These are phyloP conservation scores for Aplocera efformata DNA, from an alignment of 2,888 invertebrate genomes.

Conservation along the genomic window DNA sequence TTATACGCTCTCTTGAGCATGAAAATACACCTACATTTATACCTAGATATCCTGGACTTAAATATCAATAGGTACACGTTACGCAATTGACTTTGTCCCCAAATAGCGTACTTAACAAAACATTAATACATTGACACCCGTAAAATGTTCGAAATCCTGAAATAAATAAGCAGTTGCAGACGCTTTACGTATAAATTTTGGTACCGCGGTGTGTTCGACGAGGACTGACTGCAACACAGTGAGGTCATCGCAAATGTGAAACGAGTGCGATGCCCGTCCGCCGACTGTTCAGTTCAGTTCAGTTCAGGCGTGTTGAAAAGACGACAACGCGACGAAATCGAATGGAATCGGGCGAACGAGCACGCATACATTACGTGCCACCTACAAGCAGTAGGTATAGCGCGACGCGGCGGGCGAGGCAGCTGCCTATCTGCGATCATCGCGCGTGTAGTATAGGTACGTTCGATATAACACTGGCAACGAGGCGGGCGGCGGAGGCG, in stretches of 20 bases:
- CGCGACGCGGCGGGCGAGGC: slow-evolving; percentile 25
- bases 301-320: slow-evolving; percentile 38
- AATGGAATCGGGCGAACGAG: slow-evolving; percentile 50
- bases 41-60: too few relatives aligned
- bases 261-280: slow-evolving; percentile 58
- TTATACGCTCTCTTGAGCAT: slow-evolving; percentile 1
- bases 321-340: slow-evolving; percentile 56
- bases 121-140: slow-evolving; percentile 1
- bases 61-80: not conserved
- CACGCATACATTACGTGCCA: slow-evolving; percentile 72
- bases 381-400: slow-evolving; percentile 47
- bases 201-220: slow-evolving; percentile 41
- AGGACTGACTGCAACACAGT: slow-evolving; percentile 59
- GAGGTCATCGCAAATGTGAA: slow-evolving; percentile 52
- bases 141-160: slow-evolving; percentile 10
- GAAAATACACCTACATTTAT: too few relatives aligned
- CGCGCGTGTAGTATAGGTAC: slow-evolving; percentile 41
- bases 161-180: slow-evolving; percentile 22
- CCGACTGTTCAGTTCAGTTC: slow-evolving; percentile 32
- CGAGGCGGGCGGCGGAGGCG: slow-evolving; percentile 38
- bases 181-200: slow-evolving; percentile 37
- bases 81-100: slow-evolving; percentile 1
- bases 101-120: not conserved
- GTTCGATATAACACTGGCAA: slow-evolving; percentile 55
- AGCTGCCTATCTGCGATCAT: slow-evolving; percentile 55